Percentiles rank a stretch among this genome's conserved stretches.
Conservation (phyloP, 2,888 invertebrate species). For the Nemurella pictetii region DNA sequence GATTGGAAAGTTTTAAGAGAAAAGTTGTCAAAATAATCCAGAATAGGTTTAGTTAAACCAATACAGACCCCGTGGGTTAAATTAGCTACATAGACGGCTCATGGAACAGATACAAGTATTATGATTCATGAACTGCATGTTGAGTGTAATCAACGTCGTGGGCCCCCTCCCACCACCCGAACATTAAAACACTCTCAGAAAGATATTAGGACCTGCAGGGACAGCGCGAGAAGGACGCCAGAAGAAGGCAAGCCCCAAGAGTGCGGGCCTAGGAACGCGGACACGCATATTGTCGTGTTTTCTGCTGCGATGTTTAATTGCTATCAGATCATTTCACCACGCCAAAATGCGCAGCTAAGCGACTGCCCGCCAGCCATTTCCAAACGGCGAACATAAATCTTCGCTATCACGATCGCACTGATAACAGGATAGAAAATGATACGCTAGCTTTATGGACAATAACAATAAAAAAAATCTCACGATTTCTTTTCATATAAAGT, state of each 20-base stretch:
- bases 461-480: too few species aligned
- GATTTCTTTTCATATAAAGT: too few species aligned
- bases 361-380: background rate
- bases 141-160: background rate
- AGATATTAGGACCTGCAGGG: background rate
- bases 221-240: too few species aligned
- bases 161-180: background rate
- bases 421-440: background rate
- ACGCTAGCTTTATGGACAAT: background rate
- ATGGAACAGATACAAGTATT: background rate
- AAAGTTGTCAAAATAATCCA: too few species aligned
- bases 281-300: conserved; percentile 12
- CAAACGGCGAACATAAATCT: background rate
- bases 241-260: too few species aligned
- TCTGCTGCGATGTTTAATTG: background rate
- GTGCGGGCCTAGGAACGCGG: background rate
- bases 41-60: background rate
- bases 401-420: background rate
- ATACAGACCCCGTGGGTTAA: background rate
- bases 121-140: background rate
- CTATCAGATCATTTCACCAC: conserved; percentile 6
- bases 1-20: background rate
- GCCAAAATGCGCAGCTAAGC: background rate
- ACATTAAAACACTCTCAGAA: background rate
- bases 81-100: background rate